phyloP scores from a whole-genome alignment of 2,797 vertebrate genomes.

The Moxostoma hubbsi region DNA sequence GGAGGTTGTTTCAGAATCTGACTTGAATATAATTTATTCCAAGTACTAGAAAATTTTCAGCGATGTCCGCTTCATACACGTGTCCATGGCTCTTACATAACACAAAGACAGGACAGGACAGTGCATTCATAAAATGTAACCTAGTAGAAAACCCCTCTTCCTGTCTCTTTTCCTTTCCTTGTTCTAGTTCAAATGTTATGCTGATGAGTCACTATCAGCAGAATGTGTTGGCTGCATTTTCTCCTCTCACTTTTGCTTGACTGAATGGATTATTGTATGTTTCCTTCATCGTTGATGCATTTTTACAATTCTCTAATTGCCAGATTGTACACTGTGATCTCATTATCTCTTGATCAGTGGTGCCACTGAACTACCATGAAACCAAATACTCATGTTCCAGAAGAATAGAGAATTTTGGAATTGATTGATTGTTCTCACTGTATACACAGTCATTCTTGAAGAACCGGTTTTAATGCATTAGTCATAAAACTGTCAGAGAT shows the following conservation, averaged over 20 bases:
- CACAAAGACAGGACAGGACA: slow-evolving; percentile 14
- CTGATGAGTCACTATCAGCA: slow-evolving; percentile 70
- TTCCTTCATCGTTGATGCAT: slow-evolving; percentile 63
- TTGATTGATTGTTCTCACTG: slow-evolving; percentile 2
- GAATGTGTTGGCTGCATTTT: slow-evolving; percentile 64
- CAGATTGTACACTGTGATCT: slow-evolving; percentile 53
- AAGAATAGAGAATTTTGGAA: neutral
- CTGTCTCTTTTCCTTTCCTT: slow-evolving; percentile 36
- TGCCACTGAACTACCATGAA: neutral
- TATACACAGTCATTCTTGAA: slow-evolving; percentile 10
- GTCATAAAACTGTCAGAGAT: neutral
- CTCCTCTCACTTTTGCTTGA: slow-evolving; percentile 66
- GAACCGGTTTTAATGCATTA: slow-evolving; percentile 23
- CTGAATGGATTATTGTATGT: slow-evolving; percentile 68
- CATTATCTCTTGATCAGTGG: slow-evolving; percentile 64
- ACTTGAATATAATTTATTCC: slow-evolving; percentile 31
- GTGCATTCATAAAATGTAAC: slow-evolving; percentile 42
- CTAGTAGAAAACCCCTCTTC: slow-evolving; percentile 55
- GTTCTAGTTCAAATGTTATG: slow-evolving; percentile 56
- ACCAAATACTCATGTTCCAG: slow-evolving; percentile 47
- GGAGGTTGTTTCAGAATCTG: slow-evolving; percentile 15
- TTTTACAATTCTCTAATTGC: slow-evolving; percentile 59
- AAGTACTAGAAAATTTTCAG: slow-evolving; percentile 29
- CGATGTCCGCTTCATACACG: slow-evolving; percentile 6
- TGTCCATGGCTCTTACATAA: slow-evolving; percentile 31